Percentiles rank a stretch among this genome's conserved stretches.
Evolutionary conservation across 1,140 invertebrate genomes (phyloP).

Genomic region (Pinna nobilis): DNA sequence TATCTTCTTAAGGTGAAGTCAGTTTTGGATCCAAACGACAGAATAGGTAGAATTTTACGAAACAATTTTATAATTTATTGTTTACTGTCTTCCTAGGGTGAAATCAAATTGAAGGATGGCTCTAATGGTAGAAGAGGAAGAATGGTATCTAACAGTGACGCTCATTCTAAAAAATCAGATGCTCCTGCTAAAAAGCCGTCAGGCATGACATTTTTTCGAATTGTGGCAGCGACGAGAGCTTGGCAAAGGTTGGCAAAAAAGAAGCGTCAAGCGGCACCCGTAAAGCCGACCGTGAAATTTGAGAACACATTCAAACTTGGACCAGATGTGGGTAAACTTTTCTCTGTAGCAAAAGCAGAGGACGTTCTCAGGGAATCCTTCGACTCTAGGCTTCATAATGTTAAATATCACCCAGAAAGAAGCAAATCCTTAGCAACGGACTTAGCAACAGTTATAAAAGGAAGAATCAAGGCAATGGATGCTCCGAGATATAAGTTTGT

Average conservation of each 20-base stretch:
- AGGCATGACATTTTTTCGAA: conserved; percentile 49
- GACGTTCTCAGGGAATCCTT: conserved; percentile 43
- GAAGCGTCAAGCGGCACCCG: not conserved
- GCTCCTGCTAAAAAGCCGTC: not conserved
- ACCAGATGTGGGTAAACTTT: conserved; percentile 46
- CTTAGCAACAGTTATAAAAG: conserved; percentile 50
- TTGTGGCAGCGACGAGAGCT: conserved; percentile 52
- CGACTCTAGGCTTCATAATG: conserved; percentile 39
- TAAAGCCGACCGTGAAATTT: conserved; percentile 21
- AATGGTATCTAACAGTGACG: conserved; percentile 23
- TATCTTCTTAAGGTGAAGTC: no score
- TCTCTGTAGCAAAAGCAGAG: conserved; percentile 47
- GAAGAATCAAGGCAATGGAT: conserved; percentile 52
- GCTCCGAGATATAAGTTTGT: conserved; percentile 68
- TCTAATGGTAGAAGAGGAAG: not conserved
- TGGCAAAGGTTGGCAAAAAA: conserved; percentile 52
- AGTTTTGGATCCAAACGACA: no score
- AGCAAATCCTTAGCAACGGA: conserved; percentile 46
- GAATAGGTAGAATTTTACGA: no score
- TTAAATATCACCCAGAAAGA: conserved; percentile 42
- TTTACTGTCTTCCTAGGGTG: not conserved
- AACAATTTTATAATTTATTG: not conserved
- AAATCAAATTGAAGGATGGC: not conserved
- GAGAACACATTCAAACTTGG: conserved; percentile 62
- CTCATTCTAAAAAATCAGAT: conserved; percentile 30